Evolutionary conservation across 2,797 vertebrate genomes (phyloP).

Genomic region (Tachyglossus aculeatus): DNA sequence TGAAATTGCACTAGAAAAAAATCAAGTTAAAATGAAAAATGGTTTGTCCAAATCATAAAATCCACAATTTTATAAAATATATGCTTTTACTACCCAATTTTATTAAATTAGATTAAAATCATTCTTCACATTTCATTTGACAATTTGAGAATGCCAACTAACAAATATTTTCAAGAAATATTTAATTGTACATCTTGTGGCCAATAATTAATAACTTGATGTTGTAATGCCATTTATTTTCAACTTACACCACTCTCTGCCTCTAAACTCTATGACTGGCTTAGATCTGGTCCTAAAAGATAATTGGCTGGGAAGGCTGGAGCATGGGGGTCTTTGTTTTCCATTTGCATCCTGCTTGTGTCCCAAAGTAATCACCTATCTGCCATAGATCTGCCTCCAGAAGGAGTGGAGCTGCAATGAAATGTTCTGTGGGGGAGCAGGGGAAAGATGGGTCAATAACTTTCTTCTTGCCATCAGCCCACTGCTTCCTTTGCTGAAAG

Average conservation of each 20-base stretch:
- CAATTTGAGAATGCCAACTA: conserved; percentile 41
- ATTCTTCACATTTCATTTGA: conserved; percentile 52
- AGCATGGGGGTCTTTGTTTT: too few species aligned
- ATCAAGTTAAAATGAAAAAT: conserved; percentile 9
- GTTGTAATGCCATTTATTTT: conserved; percentile 54
- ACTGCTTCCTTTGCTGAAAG: too few species aligned
- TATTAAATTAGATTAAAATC: conserved; percentile 45
- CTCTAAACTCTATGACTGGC: too few species aligned
- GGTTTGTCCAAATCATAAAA: conserved; percentile 22
- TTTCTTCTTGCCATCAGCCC: too few species aligned
- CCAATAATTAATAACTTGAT: conserved; percentile 63
- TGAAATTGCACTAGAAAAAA: not conserved
- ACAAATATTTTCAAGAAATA: conserved; percentile 37
- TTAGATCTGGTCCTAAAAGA: too few species aligned
- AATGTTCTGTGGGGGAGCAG: too few species aligned
- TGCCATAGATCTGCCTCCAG: too few species aligned
- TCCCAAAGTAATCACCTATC: too few species aligned
- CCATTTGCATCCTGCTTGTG: too few species aligned
- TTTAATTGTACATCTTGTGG: conserved; percentile 54
- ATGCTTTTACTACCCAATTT: conserved; percentile 2
- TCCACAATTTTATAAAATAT: conserved; percentile 27
- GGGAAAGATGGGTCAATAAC: too few species aligned
- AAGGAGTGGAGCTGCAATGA: too few species aligned
- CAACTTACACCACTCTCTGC: conserved; percentile 55
- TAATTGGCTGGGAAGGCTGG: too few species aligned